Base-by-base conservation (phyloP, 2,888 invertebrate species). In the Diloba caeruleocephala region DNA sequence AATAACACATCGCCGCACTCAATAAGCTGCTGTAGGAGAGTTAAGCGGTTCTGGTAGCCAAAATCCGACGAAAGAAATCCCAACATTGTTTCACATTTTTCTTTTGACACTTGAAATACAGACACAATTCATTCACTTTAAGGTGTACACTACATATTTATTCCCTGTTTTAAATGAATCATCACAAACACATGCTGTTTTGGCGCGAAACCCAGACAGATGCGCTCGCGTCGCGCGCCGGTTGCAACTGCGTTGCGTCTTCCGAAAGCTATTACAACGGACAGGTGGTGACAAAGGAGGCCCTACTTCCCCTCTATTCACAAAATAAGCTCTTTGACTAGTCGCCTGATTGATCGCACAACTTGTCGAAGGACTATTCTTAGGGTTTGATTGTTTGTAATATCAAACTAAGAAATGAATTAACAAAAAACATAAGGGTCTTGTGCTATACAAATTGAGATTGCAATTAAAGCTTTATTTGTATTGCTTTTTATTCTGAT, bases 211-310 rank as follows among this genome's bases (percentile, higher is more conserved):
- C 59, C 57, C 41, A 57, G 82, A 81, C 92, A 92, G 92, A 92
- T 92, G 92, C 88, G 89, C 81, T 53, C 64, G 84, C 87, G 87
- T 77, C 82, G 83, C 65, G 52, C 76, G 77, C 78, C 73, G 78
- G 75, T 79, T 82, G 77, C 79, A 72, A 81, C 79, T 83, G 83
- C 77, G 76, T 72, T 82, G 82, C 83, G 87, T 87, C 90, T 92
- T 92, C 91, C 91, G 87, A 89, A 83, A 89, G 83, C 87, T 83
- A 89, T 90, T 90, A 90, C 85, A 74, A 72, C 77, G 70, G 89
- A 89, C 90, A 92, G 92, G 92, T 92, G 92, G 88, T 88, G 90
- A 89, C 89, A 88, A 85, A 86, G 82, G 85, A 88, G 79, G 75
- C 79, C 85, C 84, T 81, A 85, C 87, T 89, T 89, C 89, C 91